Base-by-base conservation (phyloP, 2,888 invertebrate species). In the Galerucella pusilla region DNA sequence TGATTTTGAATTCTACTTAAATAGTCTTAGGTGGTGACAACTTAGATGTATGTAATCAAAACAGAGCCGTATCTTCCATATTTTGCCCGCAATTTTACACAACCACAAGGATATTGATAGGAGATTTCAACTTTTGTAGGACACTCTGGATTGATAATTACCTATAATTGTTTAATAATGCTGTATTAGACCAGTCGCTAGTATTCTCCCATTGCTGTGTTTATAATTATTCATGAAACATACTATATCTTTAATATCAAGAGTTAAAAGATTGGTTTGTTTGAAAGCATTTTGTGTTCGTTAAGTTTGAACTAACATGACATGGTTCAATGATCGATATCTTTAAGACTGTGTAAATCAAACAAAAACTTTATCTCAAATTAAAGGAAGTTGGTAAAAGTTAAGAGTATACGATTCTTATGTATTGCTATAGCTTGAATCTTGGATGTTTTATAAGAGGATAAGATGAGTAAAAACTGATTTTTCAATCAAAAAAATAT, bases 1-100 rank as follows among this genome's bases (percentile, higher is more conserved):
- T 87, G 87, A 87, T 87, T 87, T 87, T 86, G 86, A 86, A 86
- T 87, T 87, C 86, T 86, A 86, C 86, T 87, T 87, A 86, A 85
- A 85, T 84, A 85, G 85, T 85, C 85, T 85, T 85, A 72, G 72
- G 59, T 66, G 86, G 86, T 86, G 86, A 86, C 87, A 86, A 85
- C 85, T 85, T 84, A 80, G 83, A 81, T 82, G 80, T 77, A 71
- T 74, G 60, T 67, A 72, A 71, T 66, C 57, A 59, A 57, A 57
- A 52, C 61, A 70, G 72, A 52, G 16, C 28, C 57, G 66, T 46
- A 42, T 2, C 46, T n/a, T n/a, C n/a, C 0, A 45, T 12, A n/a
- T n/a, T 54, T 54, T 49, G 14, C 49, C 49, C 35, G 7, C 46
- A 49, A 49, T 10, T 46, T 46, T 10, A 46, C 11, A 49, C 11